These are phyloP conservation scores for Ptychadena robeensis DNA, from an alignment of 2,797 vertebrate species.

Conservation along the genomic window DNA sequence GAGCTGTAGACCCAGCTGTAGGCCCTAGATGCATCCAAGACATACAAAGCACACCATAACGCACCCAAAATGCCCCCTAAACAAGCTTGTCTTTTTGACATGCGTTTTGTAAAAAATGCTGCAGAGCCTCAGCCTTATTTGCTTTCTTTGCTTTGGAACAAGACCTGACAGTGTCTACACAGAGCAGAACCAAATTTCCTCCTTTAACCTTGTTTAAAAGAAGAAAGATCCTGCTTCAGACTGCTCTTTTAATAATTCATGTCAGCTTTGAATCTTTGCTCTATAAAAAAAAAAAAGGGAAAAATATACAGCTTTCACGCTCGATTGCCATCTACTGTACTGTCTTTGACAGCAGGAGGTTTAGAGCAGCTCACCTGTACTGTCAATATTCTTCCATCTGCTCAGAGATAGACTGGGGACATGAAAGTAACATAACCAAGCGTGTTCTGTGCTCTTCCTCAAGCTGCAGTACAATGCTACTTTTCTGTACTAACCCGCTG, in stretches of 20 bases:
- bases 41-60: too few species aligned
- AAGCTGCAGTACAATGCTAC: constrained; percentile 18
- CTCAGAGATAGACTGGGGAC: not conserved
- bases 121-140: too few species aligned
- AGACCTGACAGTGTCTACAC: not conserved
- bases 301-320: not conserved
- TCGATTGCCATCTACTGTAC: not conserved
- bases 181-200: not conserved
- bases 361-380: not conserved
- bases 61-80: too few species aligned
- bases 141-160: not conserved
- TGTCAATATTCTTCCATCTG: not conserved
- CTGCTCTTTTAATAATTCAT: not conserved
- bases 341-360: not conserved
- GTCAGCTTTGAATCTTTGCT: not conserved
- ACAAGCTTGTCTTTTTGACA: too few species aligned
- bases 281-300: not conserved
- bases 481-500: constrained; percentile 42
- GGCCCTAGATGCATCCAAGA: too few species aligned
- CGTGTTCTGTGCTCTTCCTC: not conserved
- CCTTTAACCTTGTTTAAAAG: not conserved
- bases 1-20: too few species aligned
- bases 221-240: not conserved
- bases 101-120: too few species aligned
- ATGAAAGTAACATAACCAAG: not conserved